These are phyloP conservation scores for Pseudomyrmex flavicornis DNA, from an alignment of 1,140 invertebrate genomes.

Conservation along the genomic window DNA sequence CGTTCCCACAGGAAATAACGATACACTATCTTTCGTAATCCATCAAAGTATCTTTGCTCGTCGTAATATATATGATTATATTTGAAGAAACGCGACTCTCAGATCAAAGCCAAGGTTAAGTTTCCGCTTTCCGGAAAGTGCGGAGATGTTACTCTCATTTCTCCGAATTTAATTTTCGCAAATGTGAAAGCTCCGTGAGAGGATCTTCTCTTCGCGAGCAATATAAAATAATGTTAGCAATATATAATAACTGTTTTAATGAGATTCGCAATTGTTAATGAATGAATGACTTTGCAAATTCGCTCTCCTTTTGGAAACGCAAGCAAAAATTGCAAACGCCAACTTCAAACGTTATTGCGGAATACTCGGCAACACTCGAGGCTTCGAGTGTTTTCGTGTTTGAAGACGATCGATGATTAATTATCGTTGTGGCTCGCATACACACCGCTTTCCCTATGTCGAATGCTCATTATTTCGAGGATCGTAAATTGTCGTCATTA, in stretches of 20 bases:
- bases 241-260: slow-evolving; percentile 11
- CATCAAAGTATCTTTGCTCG: neutral
- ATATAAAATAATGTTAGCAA: too few species aligned
- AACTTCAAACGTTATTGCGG: slow-evolving; percentile 24
- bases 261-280: slow-evolving; percentile 9
- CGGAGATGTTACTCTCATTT: neutral
- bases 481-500: slow-evolving; percentile 9
- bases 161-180: slow-evolving; percentile 19
- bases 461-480: slow-evolving; percentile 16
- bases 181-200: neutral
- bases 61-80: neutral
- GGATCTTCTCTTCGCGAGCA: too few species aligned
- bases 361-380: neutral
- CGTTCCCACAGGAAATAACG: neutral
- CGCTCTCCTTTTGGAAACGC: neutral
- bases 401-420: slow-evolving; percentile 42
- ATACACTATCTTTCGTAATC: neutral
- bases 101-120: neutral
- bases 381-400: slow-evolving; percentile 30
- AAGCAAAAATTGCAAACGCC: neutral
- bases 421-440: slow-evolving; percentile 18
- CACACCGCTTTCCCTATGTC: neutral
- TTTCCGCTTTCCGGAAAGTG: neutral
- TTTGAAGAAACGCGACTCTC: neutral
- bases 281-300: slow-evolving; percentile 6